Evolutionary conservation across 2,888 invertebrate genomes (phyloP), one percentile per base, ranked within the genome.

Genomic region (Leucoptera coffeella): DNA sequence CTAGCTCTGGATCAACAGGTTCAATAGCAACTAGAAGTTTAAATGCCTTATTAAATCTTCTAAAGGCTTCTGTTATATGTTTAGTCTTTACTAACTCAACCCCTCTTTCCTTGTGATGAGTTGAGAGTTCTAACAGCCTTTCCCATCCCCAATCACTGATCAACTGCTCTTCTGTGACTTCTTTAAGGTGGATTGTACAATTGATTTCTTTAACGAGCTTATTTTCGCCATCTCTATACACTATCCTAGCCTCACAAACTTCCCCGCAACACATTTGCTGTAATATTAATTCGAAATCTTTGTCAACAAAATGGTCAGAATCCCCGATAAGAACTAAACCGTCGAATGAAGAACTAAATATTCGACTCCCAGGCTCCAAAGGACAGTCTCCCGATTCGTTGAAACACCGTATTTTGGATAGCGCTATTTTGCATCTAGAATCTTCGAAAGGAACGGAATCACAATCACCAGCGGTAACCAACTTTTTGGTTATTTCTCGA

Each of bases 11-110:
- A 32, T 75, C 78, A 30, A 82, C 65, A 0, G 83, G 82, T 31
- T 67, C 67, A 3, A 61, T 57, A 2, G 67, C 58, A 4, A 82
- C 75, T 4, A 90, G 42, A 40, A 83, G 71, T 51, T 87, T 87
- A 13, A 87, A 65, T 2, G 84, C 80, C 48, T 80, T 81, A 33
- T 75, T 77, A 47, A 89, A 92, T 30, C 65, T 50, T n/a, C 58
- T 42, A 38, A 86, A 89, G 0, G 88, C 86, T 45, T 86, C 85
- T 7, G 64, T 43, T 27, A 65, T 57, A 27, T 78, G 73, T 32
- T 75, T 73, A 2, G 64, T 45, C 43, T 78, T 78, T 33, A 84
- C 85, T 32, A 87, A 61, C 15, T 67, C 48, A 1, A 84, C 80
- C 3, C 81, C 79, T 19, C 52, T 44, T 31, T 73, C 72, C 48